phyloP scores from a whole-genome alignment of 2,888 invertebrate genomes.

The Dexiosoma caninum region DNA sequence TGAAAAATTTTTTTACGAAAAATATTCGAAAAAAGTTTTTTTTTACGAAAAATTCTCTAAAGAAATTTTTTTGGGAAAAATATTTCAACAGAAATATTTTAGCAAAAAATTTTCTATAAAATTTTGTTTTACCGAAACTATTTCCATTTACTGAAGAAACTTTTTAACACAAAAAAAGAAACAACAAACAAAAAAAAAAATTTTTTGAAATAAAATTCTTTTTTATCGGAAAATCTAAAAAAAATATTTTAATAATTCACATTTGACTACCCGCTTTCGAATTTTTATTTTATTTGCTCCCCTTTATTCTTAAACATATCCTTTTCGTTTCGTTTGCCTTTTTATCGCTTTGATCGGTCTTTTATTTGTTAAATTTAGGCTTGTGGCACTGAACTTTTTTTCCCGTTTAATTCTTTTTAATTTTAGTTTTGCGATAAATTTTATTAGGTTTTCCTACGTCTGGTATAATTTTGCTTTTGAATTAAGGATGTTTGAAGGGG shows the following conservation, averaged over 20 bases:
- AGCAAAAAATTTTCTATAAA: no score
- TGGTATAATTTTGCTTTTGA: background rate
- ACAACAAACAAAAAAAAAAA: no score
- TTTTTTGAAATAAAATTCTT: conserved; percentile 1
- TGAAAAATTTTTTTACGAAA: no score
- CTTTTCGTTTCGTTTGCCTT: background rate
- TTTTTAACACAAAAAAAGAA: conserved; percentile 1
- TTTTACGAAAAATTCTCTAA: background rate
- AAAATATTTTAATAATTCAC: background rate
- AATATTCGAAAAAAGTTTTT: background rate
- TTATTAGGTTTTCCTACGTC: conserved; percentile 44
- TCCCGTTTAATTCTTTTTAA: conserved; percentile 21
- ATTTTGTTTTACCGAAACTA: background rate
- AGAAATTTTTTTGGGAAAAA: background rate
- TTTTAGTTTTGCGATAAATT: conserved; percentile 53
- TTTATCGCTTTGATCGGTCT: conserved; percentile 8
- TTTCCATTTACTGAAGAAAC: background rate
- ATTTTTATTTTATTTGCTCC: background rate
- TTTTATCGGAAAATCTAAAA: no score
- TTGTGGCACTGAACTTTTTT: conserved; percentile 53
- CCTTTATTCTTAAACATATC: background rate
- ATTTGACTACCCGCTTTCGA: background rate
- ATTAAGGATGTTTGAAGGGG: background rate
- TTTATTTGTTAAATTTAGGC: conserved; percentile 43
- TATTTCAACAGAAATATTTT: background rate